Percentiles rank a stretch among this genome's conserved stretches.
These are phyloP conservation scores for Podabrus alpinus DNA, from an alignment of 2,888 invertebrate species.

Conservation along the genomic window DNA sequence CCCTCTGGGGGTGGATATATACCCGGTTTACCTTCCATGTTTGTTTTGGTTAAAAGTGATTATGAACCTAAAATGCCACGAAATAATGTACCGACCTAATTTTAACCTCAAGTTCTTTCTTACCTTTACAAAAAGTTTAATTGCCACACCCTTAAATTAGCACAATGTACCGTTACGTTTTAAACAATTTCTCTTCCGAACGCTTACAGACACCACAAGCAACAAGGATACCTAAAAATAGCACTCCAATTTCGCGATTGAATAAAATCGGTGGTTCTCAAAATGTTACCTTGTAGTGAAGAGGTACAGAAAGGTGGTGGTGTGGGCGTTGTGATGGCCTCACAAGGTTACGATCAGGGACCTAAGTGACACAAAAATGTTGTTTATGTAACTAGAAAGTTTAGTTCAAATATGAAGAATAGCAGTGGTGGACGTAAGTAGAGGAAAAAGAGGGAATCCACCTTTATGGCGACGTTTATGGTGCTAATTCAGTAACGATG, in stretches of 20 bases:
- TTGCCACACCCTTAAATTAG: not conserved
- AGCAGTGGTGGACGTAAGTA: no score
- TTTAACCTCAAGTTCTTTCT: not conserved
- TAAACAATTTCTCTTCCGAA: not conserved
- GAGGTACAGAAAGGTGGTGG: not conserved
- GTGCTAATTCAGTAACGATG: no score
- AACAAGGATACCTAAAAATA: not conserved
- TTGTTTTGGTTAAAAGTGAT: not conserved
- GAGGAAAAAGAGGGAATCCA: no score
- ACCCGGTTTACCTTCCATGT: slow-evolving; percentile 32
- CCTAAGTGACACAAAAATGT: no score
- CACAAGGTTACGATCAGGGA: no score
- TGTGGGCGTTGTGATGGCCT: not conserved
- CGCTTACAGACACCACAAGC: not conserved
- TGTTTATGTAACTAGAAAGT: no score
- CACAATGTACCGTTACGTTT: not conserved
- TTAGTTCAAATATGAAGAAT: no score
- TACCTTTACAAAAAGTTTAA: not conserved
- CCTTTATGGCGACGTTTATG: no score
- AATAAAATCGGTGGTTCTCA: not conserved
- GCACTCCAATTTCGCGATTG: not conserved
- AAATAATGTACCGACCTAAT: not conserved
- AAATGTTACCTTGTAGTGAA: not conserved
- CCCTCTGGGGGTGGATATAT: slow-evolving; percentile 37
- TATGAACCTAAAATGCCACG: not conserved